These are phyloP conservation scores for Eupeodes latifasciatus DNA, from an alignment of 2,888 invertebrate species.

Conservation along the genomic window DNA sequence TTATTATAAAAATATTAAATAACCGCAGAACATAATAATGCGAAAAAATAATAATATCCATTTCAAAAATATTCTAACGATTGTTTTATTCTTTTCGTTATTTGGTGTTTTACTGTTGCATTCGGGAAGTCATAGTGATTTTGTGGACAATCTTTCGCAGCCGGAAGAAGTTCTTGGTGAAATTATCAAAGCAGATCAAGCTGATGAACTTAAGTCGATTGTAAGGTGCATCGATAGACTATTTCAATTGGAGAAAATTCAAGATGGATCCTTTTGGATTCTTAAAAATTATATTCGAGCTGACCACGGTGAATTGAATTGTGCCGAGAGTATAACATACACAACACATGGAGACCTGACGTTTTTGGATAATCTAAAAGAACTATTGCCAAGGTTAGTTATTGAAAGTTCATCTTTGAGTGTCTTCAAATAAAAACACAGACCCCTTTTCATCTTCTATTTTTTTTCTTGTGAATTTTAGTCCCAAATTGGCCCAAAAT, in stretches of 20 bases:
- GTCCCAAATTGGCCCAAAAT: too few species aligned
- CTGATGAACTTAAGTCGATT: slow-evolving; percentile 78
- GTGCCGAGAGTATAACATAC: slow-evolving; percentile 88
- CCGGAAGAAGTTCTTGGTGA: slow-evolving; percentile 15
- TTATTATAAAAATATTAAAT: not conserved
- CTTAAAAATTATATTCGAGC: slow-evolving; percentile 87
- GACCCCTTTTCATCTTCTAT: too few species aligned
- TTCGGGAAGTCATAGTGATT: not conserved
- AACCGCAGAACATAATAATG: slow-evolving; percentile 12
- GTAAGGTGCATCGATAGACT: slow-evolving; percentile 78
- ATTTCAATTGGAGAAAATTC: slow-evolving; percentile 78
- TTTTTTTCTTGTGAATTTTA: too few species aligned
- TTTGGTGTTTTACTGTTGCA: slow-evolving; percentile 20
- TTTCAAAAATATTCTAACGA: not conserved
- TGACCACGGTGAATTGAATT: slow-evolving; percentile 83
- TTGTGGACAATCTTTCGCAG: not conserved
- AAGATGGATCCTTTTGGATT: slow-evolving; percentile 85
- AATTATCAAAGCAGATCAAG: not conserved
- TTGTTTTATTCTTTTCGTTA: slow-evolving; percentile 1
- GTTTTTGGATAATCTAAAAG: slow-evolving; percentile 87
- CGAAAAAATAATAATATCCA: slow-evolving; percentile 37
- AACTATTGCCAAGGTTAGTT: slow-evolving; percentile 84
- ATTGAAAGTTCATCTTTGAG: too few species aligned
- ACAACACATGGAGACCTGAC: slow-evolving; percentile 89
- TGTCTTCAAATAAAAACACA: too few species aligned